Evolutionary conservation across 2,888 invertebrate species (phyloP).

Genomic region (Melinaea menophilus): DNA sequence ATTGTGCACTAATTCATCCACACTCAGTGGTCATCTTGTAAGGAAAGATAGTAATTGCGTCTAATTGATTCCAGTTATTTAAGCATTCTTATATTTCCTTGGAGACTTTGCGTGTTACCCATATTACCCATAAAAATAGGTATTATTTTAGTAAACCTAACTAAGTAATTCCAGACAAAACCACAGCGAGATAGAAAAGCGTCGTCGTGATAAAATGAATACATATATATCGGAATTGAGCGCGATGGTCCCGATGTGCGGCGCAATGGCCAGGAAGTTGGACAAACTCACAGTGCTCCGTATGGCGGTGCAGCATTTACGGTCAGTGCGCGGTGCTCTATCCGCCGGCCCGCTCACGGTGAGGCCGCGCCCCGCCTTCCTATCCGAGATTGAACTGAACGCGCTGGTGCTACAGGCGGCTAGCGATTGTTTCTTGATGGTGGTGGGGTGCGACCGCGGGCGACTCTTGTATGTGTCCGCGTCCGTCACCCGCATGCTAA

Average conservation of each 20-base stretch:
- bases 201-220: conserved; percentile 97
- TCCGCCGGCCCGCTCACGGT: conserved; percentile 82
- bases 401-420: conserved; percentile 90
- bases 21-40: too few species aligned
- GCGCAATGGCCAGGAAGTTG: conserved; percentile 93
- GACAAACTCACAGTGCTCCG: conserved; percentile 94
- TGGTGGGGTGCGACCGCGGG: conserved; percentile 95
- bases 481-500: conserved; percentile 88
- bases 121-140: too few species aligned
- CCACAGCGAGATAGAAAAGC: conserved; percentile 97
- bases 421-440: conserved; percentile 91
- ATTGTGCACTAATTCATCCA: too few species aligned
- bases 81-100: too few species aligned
- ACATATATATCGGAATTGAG: conserved; percentile 94
- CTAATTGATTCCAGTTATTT: too few species aligned
- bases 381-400: conserved; percentile 92
- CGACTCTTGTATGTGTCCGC: conserved; percentile 93
- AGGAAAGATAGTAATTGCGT: too few species aligned
- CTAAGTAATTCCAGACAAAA: conserved; percentile 80
- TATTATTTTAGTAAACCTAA: too few species aligned
- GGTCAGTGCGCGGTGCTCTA: conserved; percentile 77
- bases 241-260: conserved; percentile 95
- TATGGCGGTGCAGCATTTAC: conserved; percentile 96
- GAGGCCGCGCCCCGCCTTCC: conserved; percentile 87
- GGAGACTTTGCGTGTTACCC: too few species aligned